Conservation (phyloP, 2,797 vertebrate species). For the Micropoecilia bifurca region DNA sequence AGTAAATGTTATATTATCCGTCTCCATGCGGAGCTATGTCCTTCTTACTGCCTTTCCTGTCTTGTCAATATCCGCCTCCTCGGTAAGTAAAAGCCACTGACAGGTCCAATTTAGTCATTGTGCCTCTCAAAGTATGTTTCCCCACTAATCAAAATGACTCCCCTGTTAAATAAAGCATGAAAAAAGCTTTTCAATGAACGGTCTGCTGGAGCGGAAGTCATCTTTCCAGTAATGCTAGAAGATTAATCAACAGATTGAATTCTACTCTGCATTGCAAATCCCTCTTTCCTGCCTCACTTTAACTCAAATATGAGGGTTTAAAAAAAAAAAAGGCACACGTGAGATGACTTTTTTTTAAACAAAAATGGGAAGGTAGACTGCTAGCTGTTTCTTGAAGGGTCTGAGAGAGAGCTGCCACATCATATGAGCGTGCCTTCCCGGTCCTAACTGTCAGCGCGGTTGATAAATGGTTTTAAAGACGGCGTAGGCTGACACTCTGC, state of each 20-base stretch:
- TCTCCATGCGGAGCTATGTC: conserved; percentile 15
- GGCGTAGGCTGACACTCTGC: conserved; percentile 53
- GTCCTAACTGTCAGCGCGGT: conserved; percentile 65
- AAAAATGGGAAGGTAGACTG: conserved; percentile 38
- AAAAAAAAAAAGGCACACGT: conserved; percentile 22
- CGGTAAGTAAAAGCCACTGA: conserved; percentile 85
- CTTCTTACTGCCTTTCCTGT: conserved; percentile 62
- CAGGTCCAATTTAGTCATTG: conserved; percentile 91
- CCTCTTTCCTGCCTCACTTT: conserved; percentile 68
- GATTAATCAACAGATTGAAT: conserved; percentile 91
- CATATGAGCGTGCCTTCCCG: conserved; percentile 64
- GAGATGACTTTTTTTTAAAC: conserved; percentile 16
- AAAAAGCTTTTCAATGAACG: conserved; percentile 94
- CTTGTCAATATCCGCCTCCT: conserved; percentile 81
- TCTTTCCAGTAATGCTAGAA: conserved; percentile 82
- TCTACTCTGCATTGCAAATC: conserved; percentile 77
- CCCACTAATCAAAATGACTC: conserved; percentile 97
- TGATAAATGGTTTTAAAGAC: conserved; percentile 72
- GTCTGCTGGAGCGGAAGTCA: conserved; percentile 90
- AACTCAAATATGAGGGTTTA: conserved; percentile 31
- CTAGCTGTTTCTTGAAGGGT: conserved; percentile 33
- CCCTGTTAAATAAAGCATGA: conserved; percentile 99
- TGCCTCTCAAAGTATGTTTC: conserved; percentile 93
- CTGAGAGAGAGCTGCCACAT: conserved; percentile 72
- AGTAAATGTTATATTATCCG: conserved; percentile 1